Evolutionary conservation across 2,888 invertebrate species (phyloP).

Genomic region (Rhingia campestris): DNA sequence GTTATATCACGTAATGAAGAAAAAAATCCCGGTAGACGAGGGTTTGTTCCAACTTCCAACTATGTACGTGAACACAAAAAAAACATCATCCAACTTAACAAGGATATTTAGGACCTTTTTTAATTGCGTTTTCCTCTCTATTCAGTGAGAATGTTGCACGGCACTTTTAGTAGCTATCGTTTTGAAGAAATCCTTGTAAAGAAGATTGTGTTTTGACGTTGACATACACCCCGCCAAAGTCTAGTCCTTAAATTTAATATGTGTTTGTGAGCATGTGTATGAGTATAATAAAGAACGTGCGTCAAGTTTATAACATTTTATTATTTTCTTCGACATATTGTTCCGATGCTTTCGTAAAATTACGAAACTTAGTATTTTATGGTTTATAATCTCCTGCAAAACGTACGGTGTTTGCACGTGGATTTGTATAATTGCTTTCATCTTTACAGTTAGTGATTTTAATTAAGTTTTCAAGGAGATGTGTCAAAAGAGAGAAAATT

Average conservation of each 20-base stretch:
- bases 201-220: background rate
- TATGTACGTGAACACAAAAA: too few relatives aligned
- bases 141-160: slow-evolving; percentile 43
- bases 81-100: background rate
- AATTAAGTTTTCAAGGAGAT: slow-evolving; percentile 56
- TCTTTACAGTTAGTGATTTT: slow-evolving; percentile 54
- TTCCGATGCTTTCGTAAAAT: slow-evolving; percentile 11
- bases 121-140: slow-evolving; percentile 45
- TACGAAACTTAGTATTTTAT: slow-evolving; percentile 52
- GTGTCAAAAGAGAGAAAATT: slow-evolving; percentile 39
- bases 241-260: too few relatives aligned
- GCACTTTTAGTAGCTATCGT: slow-evolving; percentile 31
- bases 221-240: too few relatives aligned
- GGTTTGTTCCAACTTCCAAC: too few relatives aligned
- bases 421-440: slow-evolving; percentile 55
- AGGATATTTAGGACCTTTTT: slow-evolving; percentile 44
- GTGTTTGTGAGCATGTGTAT: too few relatives aligned
- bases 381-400: slow-evolving; percentile 4
- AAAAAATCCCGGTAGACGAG: too few relatives aligned
- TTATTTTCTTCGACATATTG: background rate
- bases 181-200: slow-evolving; percentile 17
- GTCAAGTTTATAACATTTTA: too few relatives aligned
- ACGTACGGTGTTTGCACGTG: slow-evolving; percentile 43
- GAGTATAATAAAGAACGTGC: too few relatives aligned
- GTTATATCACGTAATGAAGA: too few relatives aligned